Base-by-base conservation (phyloP, 2,797 vertebrate species). In the Sebastes baramenuke region DNA sequence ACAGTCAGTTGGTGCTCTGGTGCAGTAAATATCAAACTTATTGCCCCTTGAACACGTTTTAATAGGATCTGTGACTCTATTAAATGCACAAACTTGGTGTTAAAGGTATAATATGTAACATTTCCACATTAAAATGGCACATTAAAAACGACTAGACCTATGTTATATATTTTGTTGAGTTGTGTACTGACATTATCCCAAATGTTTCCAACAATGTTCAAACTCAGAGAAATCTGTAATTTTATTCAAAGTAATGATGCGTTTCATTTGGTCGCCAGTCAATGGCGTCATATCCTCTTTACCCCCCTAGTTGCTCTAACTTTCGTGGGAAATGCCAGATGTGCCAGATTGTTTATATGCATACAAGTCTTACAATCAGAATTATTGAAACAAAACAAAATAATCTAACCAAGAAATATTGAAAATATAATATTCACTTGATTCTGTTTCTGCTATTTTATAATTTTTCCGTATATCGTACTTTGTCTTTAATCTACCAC, bases 1-100 rank as follows among this genome's bases (percentile, higher is more conserved):
- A 52, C 8, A 38, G 56, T 59, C 30, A 10, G 32, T 67, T 72
- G 29, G 29, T 75, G 38, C 64, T 70, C n/a, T 61, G 32, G n/a
- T 34, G 65, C 64, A 73, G 70, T 70, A 72, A 77, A 79, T 67
- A 81, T 77, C 61, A 72, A 72, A 79, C 32, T 14, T 58, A 72
- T 64, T 77, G 55, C n/a, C 42, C 36, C 27, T 72, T 64, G 8
- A 60, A 66, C 42, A 61, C 27, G 11, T 64, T 56, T 58, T 64
- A 73, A 84, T 73, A 18, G 49, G 59, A 70, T 76, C 25, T 3
- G 16, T 58, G 61, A 56, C 76, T 77, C 42, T 30, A 62, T 74
- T 78, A 70, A 72, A 67, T 62, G 64, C 61, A 64, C 32, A 67
- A 24, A 42, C 54, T 3, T 59, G n/a, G 61, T 61, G n/a, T 76